Evolutionary conservation across 92 coral and sea anemone species (phyloP).

Genomic region (Meandrina meandrites): DNA sequence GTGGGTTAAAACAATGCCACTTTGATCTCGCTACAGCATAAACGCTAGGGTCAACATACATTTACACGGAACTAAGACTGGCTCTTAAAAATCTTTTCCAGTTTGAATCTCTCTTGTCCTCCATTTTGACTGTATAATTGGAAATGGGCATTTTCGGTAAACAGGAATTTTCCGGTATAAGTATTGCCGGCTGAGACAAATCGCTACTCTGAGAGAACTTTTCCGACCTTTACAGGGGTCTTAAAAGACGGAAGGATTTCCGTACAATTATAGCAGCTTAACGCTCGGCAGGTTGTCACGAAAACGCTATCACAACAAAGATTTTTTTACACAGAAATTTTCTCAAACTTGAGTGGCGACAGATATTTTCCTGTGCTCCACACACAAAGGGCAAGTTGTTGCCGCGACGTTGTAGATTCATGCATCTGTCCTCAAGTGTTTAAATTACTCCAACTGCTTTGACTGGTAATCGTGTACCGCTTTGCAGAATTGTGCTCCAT

Average conservation of each 20-base stretch:
- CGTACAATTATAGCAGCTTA: not conserved
- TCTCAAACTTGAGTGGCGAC: conserved; percentile 22
- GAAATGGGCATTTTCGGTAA: not conserved
- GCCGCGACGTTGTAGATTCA: not conserved
- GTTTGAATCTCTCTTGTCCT: not conserved
- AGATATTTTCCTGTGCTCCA: conserved; percentile 5
- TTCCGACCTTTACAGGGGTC: not conserved
- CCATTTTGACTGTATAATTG: not conserved
- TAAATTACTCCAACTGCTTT: not conserved
- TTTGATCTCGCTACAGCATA: not conserved
- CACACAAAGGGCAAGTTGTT: conserved; percentile 16
- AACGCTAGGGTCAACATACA: not conserved
- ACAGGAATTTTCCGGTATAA: not conserved
- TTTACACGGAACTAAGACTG: not conserved
- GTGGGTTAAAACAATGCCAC: not conserved
- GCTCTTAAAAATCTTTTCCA: not conserved
- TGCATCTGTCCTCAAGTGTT: conserved; percentile 17
- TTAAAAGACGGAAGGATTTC: conserved; percentile 34
- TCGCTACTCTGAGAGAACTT: not conserved
- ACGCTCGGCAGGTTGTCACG: conserved; percentile 1
- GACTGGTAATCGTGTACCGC: not conserved
- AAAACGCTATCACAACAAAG: conserved; percentile 5
- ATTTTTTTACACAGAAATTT: conserved; percentile 1
- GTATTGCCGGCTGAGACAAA: conserved; percentile 1
- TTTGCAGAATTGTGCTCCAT: not conserved